phyloP scores from a whole-genome alignment of 2,888 invertebrate species.

The Plutella xylostella region DNA sequence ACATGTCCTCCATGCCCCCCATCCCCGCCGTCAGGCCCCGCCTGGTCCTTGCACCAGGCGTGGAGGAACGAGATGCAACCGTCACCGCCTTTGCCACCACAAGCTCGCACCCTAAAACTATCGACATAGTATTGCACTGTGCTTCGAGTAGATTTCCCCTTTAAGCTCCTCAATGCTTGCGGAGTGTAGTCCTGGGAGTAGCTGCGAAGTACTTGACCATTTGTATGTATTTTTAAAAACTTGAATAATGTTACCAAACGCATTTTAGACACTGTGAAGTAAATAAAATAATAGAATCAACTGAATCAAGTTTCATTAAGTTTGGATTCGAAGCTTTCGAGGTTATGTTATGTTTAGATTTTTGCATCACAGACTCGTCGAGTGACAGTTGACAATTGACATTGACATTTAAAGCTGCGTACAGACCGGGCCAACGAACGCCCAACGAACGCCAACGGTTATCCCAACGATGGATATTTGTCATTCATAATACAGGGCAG shows the following conservation, averaged over 20 bases:
- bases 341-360: no score
- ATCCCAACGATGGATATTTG: no score
- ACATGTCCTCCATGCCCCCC: constrained; percentile 97
- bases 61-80: constrained; percentile 91
- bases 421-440: no score
- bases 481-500: no score
- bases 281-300: no score
- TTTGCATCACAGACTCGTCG: no score
- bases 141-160: background rate
- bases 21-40: constrained; percentile 96
- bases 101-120: constrained; percentile 24
- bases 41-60: constrained; percentile 85
- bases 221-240: background rate
- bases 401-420: no score
- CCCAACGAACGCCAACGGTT: no score
- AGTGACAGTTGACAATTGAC: no score
- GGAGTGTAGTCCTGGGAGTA: background rate
- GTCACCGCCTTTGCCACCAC: constrained; percentile 93
- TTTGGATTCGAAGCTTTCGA: no score
- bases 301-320: no score
- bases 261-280: background rate
- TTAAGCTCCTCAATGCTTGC: background rate
- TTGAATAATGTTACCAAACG: background rate
- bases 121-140: background rate
- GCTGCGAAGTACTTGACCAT: background rate